Percentiles rank a stretch among this genome's conserved stretches.
These are phyloP conservation scores for Adelosebastes latens DNA, from an alignment of 2,797 vertebrate genomes.

Conservation along the genomic window DNA sequence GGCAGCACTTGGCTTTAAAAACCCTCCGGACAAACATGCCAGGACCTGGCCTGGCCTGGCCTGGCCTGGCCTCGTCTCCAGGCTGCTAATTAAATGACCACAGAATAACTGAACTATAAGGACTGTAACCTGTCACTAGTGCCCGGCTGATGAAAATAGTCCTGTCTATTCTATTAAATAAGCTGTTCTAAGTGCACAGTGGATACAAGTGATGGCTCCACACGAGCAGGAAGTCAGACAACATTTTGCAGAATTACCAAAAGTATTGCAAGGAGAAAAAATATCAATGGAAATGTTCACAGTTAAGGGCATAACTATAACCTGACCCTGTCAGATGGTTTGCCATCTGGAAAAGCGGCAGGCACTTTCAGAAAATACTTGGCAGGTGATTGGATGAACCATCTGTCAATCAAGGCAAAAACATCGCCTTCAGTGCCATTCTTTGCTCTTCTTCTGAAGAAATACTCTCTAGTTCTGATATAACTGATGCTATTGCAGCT, in stretches of 20 bases:
- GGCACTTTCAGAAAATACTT: no score
- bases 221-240: background rate
- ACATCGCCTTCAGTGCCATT: no score
- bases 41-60: background rate
- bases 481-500: no score
- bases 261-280: background rate
- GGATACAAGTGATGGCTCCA: background rate
- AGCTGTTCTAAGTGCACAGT: background rate
- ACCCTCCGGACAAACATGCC: conserved; percentile 16
- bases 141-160: background rate
- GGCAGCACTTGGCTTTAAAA: conserved; percentile 23
- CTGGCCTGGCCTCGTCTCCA: background rate
- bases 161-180: background rate
- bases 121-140: background rate
- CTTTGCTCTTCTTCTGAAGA: no score
- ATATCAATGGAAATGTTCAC: background rate
- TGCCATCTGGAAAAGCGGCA: no score
- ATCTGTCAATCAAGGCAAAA: no score
- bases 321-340: no score
- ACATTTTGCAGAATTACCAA: background rate
- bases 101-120: background rate
- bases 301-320: background rate
- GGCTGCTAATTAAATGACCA: background rate
- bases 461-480: no score
- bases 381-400: no score